These are phyloP conservation scores for Phalacrocorax pelagicus DNA, from an alignment of 2,113 vertebrate genomes.

Conservation along the genomic window DNA sequence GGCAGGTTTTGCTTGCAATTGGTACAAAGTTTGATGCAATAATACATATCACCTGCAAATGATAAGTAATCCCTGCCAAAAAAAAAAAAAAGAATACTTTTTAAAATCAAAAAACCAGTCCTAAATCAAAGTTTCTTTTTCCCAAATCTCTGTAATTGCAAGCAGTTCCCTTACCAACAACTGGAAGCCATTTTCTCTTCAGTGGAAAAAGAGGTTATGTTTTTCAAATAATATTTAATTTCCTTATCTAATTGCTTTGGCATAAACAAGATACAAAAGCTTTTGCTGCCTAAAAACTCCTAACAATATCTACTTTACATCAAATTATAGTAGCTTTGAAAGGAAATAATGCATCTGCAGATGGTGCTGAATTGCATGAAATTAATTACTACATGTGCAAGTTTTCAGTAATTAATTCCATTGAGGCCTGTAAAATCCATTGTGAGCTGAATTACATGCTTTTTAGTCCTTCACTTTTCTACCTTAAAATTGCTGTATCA, in stretches of 20 bases:
- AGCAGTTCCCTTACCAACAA: not conserved
- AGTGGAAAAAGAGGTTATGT: slow-evolving; percentile 19
- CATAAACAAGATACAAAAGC: slow-evolving; percentile 62
- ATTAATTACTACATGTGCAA: slow-evolving; percentile 75
- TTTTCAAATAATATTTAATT: slow-evolving; percentile 62
- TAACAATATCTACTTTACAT: slow-evolving; percentile 59
- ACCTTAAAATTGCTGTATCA: slow-evolving; percentile 47
- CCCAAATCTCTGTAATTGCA: not conserved
- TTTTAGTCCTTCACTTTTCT: slow-evolving; percentile 55
- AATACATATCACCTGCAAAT: not conserved
- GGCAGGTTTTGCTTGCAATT: not conserved
- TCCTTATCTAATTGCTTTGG: slow-evolving; percentile 57
- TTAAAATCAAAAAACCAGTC: not conserved
- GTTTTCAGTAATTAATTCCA: slow-evolving; percentile 74
- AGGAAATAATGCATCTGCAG: slow-evolving; percentile 68
- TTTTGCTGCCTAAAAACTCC: slow-evolving; percentile 56
- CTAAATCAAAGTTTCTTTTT: not conserved
- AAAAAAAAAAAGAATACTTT: not conserved
- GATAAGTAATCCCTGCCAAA: not conserved
- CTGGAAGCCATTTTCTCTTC: not conserved
- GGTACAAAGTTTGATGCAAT: not conserved
- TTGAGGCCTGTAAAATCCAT: slow-evolving; percentile 61
- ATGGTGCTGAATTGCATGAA: slow-evolving; percentile 75
- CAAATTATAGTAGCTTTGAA: slow-evolving; percentile 61
- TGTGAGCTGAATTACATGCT: slow-evolving; percentile 61